phyloP scores from a whole-genome alignment of 2,113 vertebrate genomes.

The Tinamus guttatus region DNA sequence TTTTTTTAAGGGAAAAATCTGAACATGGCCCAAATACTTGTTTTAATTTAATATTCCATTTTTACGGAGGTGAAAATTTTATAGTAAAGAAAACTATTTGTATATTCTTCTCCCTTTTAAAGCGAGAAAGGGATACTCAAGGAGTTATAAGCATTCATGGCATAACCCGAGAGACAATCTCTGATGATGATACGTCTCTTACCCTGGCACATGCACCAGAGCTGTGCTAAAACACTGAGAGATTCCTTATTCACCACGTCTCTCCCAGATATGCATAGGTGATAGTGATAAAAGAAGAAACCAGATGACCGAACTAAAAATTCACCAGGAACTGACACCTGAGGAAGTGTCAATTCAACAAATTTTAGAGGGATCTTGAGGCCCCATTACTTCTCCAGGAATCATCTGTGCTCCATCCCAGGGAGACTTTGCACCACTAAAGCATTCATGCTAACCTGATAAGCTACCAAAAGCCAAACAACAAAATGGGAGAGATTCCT shows the following conservation, averaged over 20 bases:
- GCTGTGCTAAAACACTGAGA: not conserved
- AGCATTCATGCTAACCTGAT: not conserved
- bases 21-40: not conserved
- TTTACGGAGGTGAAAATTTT: not conserved
- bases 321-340: too few species aligned
- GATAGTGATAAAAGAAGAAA: not conserved
- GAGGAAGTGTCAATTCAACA: too few species aligned
- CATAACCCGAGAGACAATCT: rapidly evolving
- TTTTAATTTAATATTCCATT: not conserved
- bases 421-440: not conserved
- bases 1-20: not conserved
- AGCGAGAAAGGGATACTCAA: rapidly evolving
- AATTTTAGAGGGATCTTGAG: not conserved
- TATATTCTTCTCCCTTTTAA: not conserved
- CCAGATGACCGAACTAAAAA: not conserved
- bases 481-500: not conserved
- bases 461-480: not conserved
- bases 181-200: rapidly evolving
- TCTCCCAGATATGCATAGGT: rapidly evolving
- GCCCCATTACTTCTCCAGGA: rapidly evolving
- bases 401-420: rapidly evolving
- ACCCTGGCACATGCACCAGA: rapidly evolving
- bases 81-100: not conserved
- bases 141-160: not conserved
- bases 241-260: not conserved